Conservation (phyloP, 53 echinoderm and acorn worm species). For the Actinopyga echinites region DNA sequence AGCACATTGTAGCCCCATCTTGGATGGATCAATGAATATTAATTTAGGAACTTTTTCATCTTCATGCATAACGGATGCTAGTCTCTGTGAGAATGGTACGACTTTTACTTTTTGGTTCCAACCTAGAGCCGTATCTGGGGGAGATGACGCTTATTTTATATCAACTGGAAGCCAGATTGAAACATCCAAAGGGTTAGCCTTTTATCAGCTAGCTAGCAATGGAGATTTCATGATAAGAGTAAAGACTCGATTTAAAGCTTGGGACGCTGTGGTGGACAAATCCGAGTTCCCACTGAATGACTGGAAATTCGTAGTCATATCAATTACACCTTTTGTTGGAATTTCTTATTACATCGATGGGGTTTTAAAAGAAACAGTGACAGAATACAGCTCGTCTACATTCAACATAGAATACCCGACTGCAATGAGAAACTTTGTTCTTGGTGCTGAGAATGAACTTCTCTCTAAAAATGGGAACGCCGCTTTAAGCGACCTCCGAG, state of each 20-base stretch:
- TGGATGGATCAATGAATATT: background rate
- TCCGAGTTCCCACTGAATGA: background rate
- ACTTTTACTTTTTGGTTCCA: constrained; percentile 24
- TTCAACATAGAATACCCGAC: background rate
- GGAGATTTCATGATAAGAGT: background rate
- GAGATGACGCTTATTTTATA: background rate
- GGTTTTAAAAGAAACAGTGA: background rate
- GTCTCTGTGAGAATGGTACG: background rate
- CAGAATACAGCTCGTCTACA: background rate
- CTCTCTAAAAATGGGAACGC: background rate
- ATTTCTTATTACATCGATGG: background rate
- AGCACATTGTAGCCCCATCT: background rate
- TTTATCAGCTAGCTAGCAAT: background rate
- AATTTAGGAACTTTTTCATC: background rate
- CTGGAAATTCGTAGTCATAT: background rate
- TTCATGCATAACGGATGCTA: constrained; percentile 11
- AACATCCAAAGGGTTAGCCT: background rate
- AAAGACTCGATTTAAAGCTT: background rate
- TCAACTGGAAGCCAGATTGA: constrained; percentile 22
- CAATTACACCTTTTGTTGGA: background rate
- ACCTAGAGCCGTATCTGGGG: background rate
- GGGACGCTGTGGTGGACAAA: background rate
- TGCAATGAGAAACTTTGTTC: background rate
- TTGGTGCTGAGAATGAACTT: background rate
- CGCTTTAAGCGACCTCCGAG: constrained; percentile 4